Percentiles rank a stretch among this genome's conserved stretches.
Conservation (phyloP, 2,113 vertebrate species). For the Galeopterus variegatus region DNA sequence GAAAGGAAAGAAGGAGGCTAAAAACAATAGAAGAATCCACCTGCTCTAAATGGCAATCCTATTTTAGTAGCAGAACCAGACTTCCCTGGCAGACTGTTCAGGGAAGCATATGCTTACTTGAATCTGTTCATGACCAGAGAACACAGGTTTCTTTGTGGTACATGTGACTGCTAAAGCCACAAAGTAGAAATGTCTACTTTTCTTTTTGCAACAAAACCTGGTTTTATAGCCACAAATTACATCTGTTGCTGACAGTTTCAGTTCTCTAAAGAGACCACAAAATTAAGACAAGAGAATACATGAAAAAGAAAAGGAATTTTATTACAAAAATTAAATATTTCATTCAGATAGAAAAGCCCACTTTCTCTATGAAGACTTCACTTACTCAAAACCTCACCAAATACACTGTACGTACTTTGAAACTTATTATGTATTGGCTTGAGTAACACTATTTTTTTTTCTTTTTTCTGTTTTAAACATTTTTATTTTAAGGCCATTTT, state of each 20-base stretch:
- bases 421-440: background rate
- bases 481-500: background rate
- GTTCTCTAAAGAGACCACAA: background rate
- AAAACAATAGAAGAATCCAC: slow-evolving; percentile 59
- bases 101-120: slow-evolving; percentile 61
- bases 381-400: background rate
- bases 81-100: slow-evolving; percentile 19
- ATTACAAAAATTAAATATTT: slow-evolving; percentile 3
- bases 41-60: slow-evolving; percentile 67
- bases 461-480: background rate
- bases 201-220: background rate
- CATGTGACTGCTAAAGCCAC: background rate
- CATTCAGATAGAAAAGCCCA: background rate
- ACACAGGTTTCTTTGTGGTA: slow-evolving; percentile 1
- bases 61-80: slow-evolving; percentile 72
- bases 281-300: background rate
- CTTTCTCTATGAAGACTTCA: slow-evolving; percentile 2
- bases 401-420: background rate
- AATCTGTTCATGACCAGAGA: slow-evolving; percentile 37
- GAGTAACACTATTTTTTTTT: background rate
- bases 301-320: background rate
- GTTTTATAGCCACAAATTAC: background rate
- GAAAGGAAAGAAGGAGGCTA: background rate
- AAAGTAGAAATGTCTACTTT: slow-evolving; percentile 39
- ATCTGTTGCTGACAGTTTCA: slow-evolving; percentile 2